Evolutionary conservation across 1,140 invertebrate genomes (phyloP), one percentile per base, ranked within the genome.

Genomic region (Episyrphus balteatus): DNA sequence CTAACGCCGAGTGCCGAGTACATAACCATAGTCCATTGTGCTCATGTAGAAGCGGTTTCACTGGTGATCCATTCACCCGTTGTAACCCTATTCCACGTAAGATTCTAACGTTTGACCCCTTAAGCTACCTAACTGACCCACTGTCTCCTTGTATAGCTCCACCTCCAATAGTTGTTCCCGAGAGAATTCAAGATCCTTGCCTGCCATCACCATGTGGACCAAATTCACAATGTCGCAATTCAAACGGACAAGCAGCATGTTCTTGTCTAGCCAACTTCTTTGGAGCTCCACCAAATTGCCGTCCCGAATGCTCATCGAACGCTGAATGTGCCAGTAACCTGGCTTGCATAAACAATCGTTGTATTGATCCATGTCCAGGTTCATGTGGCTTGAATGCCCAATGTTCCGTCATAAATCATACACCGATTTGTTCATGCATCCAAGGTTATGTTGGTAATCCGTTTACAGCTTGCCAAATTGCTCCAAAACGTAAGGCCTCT

Each of bases 381-480:
- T 74, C 72, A 1, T 75, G 83, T 60, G 82, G 81, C 12, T 58
- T 71, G 10, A 80, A 80, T 56, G 79, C 82, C 3, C 54, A 74
- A n/a, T 85, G 83, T 51, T 72, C 70, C 36, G 80, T 81, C 39
- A 66, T 77, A 26, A 80, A 78, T 52, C 76, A 78, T 39, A 75
- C 75, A 13, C 75, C 82, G 7, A 78, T 76, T 47, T 88, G 84
- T 52, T 63, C 66, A 21, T 87, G 84, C 64, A 62, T 75, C 34
- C 59, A 67, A 13, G 76, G 80, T 42, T 84, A 78, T 54, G 71
- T 75, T n/a, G 84, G 84, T 38, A 81, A 86, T 72, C 82, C 84
- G 14, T 83, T 61, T 45, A 54, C 52, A 39, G 49, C 11, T 21
- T 62, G 59, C 38, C 54, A 54, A 2, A 55, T 45, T 1, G 44